Percentiles rank a stretch among this genome's conserved stretches.
phyloP scores from a whole-genome alignment of 2,888 invertebrate species.

The Hesperia comma region DNA sequence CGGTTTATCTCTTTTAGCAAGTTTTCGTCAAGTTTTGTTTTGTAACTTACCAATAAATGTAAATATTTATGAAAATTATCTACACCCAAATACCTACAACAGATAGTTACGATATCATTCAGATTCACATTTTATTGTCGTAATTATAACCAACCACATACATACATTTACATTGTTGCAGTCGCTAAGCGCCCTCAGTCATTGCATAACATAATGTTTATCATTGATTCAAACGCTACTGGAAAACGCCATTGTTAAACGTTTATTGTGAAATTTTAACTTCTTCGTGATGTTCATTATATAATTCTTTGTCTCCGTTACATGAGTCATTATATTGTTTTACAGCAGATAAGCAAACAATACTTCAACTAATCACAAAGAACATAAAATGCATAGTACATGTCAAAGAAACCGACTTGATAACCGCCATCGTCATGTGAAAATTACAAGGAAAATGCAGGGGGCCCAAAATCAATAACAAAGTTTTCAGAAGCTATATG shows the following conservation, averaged over 20 bases:
- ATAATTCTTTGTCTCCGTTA: conserved; percentile 13
- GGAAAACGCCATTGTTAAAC: conserved; percentile 5
- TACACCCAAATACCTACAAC: conserved; percentile 13
- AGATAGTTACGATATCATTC: neutral
- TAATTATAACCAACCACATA: neutral
- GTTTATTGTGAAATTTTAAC: conserved; percentile 10
- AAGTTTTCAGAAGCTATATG: neutral
- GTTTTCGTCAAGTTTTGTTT: neutral
- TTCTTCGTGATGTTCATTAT: conserved; percentile 18
- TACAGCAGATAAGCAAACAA: neutral
- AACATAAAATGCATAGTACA: conserved; percentile 43
- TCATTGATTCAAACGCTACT: conserved; percentile 10
- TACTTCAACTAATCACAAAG: conserved; percentile 2
- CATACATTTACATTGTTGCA: conserved; percentile 9
- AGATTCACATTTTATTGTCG: neutral
- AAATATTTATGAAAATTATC: conserved; percentile 20
- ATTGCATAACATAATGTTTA: neutral
- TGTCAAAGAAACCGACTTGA: conserved; percentile 72
- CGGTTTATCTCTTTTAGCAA: conserved; percentile 16
- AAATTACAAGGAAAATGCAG: neutral
- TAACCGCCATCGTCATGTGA: conserved; percentile 59
- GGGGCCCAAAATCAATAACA: neutral
- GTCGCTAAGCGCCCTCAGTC: neutral
- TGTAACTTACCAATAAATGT: neutral
- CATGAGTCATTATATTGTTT: neutral